Conservation (phyloP, 2,888 invertebrate genomes). For the Drosophila acutilabella region DNA sequence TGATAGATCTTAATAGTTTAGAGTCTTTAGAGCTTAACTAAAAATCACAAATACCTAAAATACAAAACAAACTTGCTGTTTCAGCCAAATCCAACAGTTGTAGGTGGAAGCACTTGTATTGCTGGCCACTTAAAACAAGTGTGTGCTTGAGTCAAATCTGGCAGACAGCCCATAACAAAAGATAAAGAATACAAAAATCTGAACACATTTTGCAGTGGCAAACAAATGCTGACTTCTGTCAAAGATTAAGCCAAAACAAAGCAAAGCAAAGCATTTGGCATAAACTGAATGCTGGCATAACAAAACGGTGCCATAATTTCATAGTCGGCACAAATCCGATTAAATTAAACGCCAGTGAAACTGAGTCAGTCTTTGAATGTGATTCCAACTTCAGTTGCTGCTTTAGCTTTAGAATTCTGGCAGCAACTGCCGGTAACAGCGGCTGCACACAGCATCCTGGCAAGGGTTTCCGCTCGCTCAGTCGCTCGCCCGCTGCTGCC, state of each 20-base stretch:
- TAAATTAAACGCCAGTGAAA: conserved; percentile 71
- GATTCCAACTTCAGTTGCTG: conserved; percentile 1
- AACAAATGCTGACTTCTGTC: conserved; percentile 76
- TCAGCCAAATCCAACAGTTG: background rate
- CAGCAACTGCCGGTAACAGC: conserved; percentile 32
- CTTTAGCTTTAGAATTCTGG: background rate
- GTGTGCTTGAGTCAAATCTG: conserved; percentile 45
- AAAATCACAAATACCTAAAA: background rate
- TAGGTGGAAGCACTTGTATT: conserved; percentile 34
- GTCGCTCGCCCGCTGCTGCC: conserved; percentile 45
- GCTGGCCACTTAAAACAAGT: conserved; percentile 42
- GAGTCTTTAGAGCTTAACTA: too few species aligned
- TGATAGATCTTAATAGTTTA: too few species aligned
- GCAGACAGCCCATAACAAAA: conserved; percentile 28
- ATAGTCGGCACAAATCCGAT: conserved; percentile 76
- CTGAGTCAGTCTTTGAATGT: background rate
- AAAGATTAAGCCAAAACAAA: conserved; percentile 76
- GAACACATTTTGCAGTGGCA: conserved; percentile 68
- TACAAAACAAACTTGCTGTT: conserved; percentile 17
- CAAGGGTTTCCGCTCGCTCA: conserved; percentile 70
- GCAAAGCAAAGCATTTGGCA: conserved; percentile 58
- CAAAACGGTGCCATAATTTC: conserved; percentile 69
- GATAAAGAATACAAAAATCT: conserved; percentile 39
- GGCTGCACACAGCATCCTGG: conserved; percentile 78
- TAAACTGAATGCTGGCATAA: conserved; percentile 60